Evolutionary conservation across 2,113 vertebrate genomes (phyloP).

Genomic region (Semnornis frantzii): DNA sequence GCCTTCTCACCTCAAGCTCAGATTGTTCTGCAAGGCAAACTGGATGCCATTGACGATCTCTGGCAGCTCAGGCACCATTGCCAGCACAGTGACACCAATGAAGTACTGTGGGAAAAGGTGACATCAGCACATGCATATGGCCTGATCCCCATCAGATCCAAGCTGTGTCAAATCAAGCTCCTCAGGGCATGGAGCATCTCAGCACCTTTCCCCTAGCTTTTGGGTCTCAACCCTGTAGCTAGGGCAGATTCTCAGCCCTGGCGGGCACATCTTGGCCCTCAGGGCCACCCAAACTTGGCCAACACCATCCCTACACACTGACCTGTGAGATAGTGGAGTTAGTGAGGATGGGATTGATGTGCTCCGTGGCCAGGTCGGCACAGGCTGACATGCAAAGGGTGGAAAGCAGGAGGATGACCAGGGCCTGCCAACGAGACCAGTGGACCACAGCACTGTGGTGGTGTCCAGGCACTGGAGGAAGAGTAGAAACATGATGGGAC

Average conservation of each 20-base stretch:
- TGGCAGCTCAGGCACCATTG: constrained; percentile 88
- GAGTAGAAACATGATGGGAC: background rate
- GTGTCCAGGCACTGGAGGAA: constrained; percentile 62
- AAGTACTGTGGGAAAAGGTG: constrained; percentile 81
- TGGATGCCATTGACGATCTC: constrained; percentile 91
- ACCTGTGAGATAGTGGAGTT: constrained; percentile 85
- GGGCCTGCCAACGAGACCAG: constrained; percentile 83
- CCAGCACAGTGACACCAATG: constrained; percentile 86
- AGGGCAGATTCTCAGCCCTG: no score
- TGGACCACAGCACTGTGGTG: constrained; percentile 76
- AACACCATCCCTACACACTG: background rate
- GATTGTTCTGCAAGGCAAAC: constrained; percentile 90
- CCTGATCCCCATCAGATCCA: background rate
- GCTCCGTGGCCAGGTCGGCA: constrained; percentile 85
- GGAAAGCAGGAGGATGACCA: constrained; percentile 82
- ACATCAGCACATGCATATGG: accelerated
- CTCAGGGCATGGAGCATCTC: accelerated
- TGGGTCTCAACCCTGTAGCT: background rate
- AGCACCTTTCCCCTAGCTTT: background rate
- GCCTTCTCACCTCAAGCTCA: constrained; percentile 83
- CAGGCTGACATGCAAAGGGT: constrained; percentile 88
- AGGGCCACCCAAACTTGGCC: background rate
- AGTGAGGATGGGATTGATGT: constrained; percentile 86
- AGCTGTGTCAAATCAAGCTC: background rate
- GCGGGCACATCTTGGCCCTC: background rate